phyloP scores from a whole-genome alignment of 2,797 vertebrate genomes.

The Argentina silus region DNA sequence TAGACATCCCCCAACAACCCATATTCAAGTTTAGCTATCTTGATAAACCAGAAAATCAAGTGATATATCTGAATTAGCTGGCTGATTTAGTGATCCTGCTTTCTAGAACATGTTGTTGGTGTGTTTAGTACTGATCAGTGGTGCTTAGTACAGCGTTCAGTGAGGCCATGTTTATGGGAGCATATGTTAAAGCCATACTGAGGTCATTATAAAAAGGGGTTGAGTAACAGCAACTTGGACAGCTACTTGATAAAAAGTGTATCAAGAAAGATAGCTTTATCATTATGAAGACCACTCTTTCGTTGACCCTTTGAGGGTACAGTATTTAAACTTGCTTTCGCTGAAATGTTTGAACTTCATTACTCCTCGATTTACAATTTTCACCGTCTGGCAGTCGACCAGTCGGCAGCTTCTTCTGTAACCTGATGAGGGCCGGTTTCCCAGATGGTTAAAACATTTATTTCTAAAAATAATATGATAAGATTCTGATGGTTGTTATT shows the following conservation, averaged over 20 bases:
- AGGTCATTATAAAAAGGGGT: background rate
- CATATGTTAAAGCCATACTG: conserved; percentile 6
- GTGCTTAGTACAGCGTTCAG: background rate
- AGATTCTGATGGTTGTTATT: background rate
- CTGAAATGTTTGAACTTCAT: background rate
- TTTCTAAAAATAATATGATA: background rate
- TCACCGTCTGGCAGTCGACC: background rate
- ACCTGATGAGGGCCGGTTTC: background rate
- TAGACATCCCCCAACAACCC: no score
- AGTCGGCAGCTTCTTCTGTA: background rate
- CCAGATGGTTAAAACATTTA: background rate
- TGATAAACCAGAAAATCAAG: no score
- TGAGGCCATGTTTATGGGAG: background rate
- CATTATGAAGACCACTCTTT: background rate
- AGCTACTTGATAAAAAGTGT: background rate
- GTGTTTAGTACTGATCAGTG: background rate
- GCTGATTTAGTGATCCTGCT: no score
- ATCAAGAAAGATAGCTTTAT: background rate
- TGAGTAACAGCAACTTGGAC: background rate
- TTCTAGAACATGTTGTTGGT: background rate
- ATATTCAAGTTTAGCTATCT: no score
- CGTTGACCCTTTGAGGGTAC: background rate
- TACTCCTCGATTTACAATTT: background rate
- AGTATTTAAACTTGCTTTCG: background rate
- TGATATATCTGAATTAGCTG: no score